phyloP scores from a whole-genome alignment of 2,888 invertebrate species.

The Venusia cambrica region DNA sequence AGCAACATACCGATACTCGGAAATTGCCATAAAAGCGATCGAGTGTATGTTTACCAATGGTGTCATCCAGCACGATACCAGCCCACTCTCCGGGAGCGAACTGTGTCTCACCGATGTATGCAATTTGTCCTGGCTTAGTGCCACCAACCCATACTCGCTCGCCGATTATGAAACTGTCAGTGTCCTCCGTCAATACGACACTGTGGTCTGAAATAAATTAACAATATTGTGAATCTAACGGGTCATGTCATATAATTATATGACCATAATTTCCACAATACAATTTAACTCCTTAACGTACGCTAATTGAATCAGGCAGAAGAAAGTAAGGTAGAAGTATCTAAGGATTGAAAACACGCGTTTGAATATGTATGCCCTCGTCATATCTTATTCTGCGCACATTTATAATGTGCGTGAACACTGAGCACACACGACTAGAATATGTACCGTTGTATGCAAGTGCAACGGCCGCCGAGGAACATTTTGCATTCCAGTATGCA shows the following conservation, averaged over 20 bases:
- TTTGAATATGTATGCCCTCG: conserved; percentile 55
- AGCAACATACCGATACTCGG: too few species aligned
- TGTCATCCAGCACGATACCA: conserved; percentile 96
- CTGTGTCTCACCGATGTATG: conserved; percentile 96
- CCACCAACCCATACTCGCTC: conserved; percentile 97
- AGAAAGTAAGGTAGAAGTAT: conserved; percentile 37
- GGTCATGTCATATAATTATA: too few species aligned
- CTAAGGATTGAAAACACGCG: conserved; percentile 40
- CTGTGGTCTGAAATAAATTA: conserved; percentile 86
- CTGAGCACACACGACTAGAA: conserved; percentile 58
- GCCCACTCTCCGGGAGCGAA: conserved; percentile 99
- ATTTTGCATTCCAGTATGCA: conserved; percentile 62
- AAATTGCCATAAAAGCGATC: conserved; percentile 1
- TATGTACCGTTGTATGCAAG: conserved; percentile 62
- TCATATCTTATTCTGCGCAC: conserved; percentile 54
- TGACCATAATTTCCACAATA: too few species aligned
- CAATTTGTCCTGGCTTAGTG: conserved; percentile 94
- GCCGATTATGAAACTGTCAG: conserved; percentile 97
- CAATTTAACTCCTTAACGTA: background rate
- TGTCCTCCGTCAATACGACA: conserved; percentile 91
- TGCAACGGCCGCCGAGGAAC: conserved; percentile 59
- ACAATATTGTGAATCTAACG: too few species aligned
- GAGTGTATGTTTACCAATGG: conserved; percentile 85
- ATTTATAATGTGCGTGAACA: conserved; percentile 49
- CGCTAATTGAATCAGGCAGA: conserved; percentile 12